These are phyloP conservation scores for Dinomys branickii DNA, from an alignment of 2,113 vertebrate genomes.

Conservation along the genomic window DNA sequence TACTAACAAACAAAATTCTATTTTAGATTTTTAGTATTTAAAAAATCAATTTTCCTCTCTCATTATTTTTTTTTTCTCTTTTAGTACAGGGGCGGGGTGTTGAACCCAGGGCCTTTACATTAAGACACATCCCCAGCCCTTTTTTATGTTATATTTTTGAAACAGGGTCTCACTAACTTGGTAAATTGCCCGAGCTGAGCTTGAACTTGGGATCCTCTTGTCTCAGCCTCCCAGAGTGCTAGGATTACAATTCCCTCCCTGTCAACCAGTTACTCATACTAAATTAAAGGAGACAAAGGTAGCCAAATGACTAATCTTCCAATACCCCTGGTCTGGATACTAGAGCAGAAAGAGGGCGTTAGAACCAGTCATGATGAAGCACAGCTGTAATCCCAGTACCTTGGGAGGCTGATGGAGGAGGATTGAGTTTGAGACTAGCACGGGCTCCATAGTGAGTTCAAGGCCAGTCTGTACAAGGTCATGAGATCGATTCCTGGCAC, in stretches of 20 bases:
- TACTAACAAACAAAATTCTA: background rate
- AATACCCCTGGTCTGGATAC: background rate
- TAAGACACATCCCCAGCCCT: too few species aligned
- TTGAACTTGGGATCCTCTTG: background rate
- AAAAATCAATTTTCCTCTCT: background rate
- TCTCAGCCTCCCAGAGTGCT: background rate
- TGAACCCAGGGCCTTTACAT: too few species aligned
- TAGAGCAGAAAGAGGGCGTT: background rate
- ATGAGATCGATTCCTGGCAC: too few species aligned
- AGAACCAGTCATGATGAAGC: background rate
- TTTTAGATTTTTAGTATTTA: background rate
- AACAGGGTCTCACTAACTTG: background rate
- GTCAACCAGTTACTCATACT: background rate
- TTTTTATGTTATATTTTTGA: background rate
- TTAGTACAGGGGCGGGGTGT: background rate
- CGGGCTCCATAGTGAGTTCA: background rate
- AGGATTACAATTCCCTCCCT: background rate
- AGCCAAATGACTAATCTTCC: background rate
- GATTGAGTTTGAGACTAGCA: background rate
- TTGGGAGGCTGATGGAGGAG: background rate
- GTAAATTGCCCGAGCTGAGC: background rate
- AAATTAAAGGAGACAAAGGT: background rate
- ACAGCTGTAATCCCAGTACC: background rate
- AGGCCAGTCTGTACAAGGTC: background rate
- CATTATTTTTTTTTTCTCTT: background rate